Base-by-base conservation (phyloP, 2,888 invertebrate genomes). In the Oligia strigilis region DNA sequence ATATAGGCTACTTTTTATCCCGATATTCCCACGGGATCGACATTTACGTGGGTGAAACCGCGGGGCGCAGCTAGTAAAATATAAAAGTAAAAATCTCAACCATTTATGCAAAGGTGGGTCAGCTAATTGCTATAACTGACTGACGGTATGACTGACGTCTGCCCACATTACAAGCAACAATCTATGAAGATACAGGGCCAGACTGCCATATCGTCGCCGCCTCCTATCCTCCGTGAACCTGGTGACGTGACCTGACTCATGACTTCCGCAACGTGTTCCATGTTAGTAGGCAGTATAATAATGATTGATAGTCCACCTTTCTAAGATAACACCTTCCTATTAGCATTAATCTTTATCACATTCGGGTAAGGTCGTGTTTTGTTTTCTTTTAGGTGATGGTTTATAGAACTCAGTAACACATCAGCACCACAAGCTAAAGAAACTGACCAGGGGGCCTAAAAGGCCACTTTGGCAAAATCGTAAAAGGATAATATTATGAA, bases 251-350 rank as follows among this genome's bases (percentile, higher is more conserved):
- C 65, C 72, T 70, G 72, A 82, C 9, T 81, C 82, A 82, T 40
- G 14, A 40, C 76, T 83, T 85, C 84, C 84, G 78, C n/a, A 71
- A 67, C 2, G 14, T 40, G 19, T 49, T 62, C 2, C 29, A 66
- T 43, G 29, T 29, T 23, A 29, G 78, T 75, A 71, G 71, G 66
- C 80, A 65, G 78, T 36, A 52, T 73, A 82, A 86, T 72, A 78
- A 70, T 86, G 78, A 78, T 86, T 83, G 72, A 86, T 86, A 13
- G 67, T 65, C 2, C 36, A 4, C 36, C 62, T 46, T 60, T 19
- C 40, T 62, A 13, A 49, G 58, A 64, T 75, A 52, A 66, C 72
- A 73, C 75, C 62, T 84, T 83, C 81, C 75, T 55, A 71, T 60
- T 70, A 66, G 43, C 36, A 84, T 81, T 71, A 79, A 79, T 81